These are phyloP conservation scores for Drosophila monieri DNA, from an alignment of 2,888 invertebrate genomes.

Conservation along the genomic window DNA sequence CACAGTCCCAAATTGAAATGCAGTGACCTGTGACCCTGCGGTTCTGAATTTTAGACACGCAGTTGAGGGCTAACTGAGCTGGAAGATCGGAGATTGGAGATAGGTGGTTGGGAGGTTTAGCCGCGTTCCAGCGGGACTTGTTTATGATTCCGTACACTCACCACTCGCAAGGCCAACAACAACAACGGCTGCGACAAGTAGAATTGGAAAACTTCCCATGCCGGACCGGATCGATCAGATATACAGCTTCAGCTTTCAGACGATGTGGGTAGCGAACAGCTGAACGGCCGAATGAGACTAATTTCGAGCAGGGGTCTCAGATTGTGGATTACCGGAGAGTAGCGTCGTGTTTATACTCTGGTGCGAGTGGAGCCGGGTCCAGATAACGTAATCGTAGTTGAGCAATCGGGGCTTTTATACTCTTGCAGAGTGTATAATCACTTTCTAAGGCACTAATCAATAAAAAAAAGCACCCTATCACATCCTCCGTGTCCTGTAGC, in stretches of 20 bases:
- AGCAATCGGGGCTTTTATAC: slow-evolving; percentile 5
- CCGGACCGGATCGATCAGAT: slow-evolving; percentile 46
- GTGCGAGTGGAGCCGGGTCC: slow-evolving; percentile 26
- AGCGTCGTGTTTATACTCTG: neutral
- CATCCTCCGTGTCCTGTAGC: too few relatives aligned
- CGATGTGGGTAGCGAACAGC: slow-evolving; percentile 11
- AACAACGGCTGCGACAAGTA: slow-evolving; percentile 34
- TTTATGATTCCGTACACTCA: slow-evolving; percentile 43
- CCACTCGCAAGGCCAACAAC: slow-evolving; percentile 56
- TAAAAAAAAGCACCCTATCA: too few relatives aligned
- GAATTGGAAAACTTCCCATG: slow-evolving; percentile 38
- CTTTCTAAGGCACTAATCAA: neutral
- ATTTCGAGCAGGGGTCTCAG: slow-evolving; percentile 2
- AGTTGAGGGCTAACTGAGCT: slow-evolving; percentile 47
- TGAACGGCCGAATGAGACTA: slow-evolving; percentile 21
- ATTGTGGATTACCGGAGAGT: slow-evolving; percentile 32
- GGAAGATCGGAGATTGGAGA: slow-evolving; percentile 6
- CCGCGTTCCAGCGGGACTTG: slow-evolving; percentile 38
- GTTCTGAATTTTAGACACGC: slow-evolving; percentile 32
- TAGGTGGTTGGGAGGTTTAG: slow-evolving; percentile 1
- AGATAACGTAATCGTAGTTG: slow-evolving; percentile 41
- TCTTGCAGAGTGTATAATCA: neutral
- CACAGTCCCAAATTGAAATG: slow-evolving; percentile 51
- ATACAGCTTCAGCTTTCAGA: slow-evolving; percentile 7
- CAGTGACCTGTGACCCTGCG: slow-evolving; percentile 44